Evolutionary conservation across 1,140 invertebrate species (phyloP), one percentile per base, ranked within the genome.

Genomic region (Drosophila paulistorum): DNA sequence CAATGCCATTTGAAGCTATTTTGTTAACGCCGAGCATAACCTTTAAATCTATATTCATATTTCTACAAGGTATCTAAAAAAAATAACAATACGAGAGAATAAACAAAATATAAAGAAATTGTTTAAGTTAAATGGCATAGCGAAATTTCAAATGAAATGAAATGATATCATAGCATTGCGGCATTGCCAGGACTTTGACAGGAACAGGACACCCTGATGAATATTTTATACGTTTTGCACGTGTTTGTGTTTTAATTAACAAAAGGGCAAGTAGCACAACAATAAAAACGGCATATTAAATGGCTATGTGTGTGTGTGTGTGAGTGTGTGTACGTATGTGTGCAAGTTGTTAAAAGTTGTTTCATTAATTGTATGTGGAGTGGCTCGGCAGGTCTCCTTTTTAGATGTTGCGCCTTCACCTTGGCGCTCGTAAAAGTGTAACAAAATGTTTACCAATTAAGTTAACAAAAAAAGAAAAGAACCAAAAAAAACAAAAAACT

Each of bases 231-330:
- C 68, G 77, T 58, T 71, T 66, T 75, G 84, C 84, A 90, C 85
- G 84, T 89, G 84, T 90, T 89, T 84, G 84, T 89, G 85, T 90
- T 89, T 89, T 89, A 89, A 89, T 89, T 89, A 89, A 90, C 80
- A 87, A 87, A 77, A 51, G 45, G 54, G 63, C 63, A 68, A 79
- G 77, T 77, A 66, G 77, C 68, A 74, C 57, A 86, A 80, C 83
- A 86, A 82, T 86, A 87, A 87, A 87, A 87, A 66, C 67, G 84
- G 71, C 68, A 82, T 82, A 87, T 82, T 82, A 82, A 87, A 86
- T 79, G 73, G 37, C 10, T 39, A 39, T 39, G 37, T 6, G 66
- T 39, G 14, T 39, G 30, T 54, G 20, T 23, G 30, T 65, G 20
- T 51, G 37, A 45, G 58, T 54, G 39, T 63, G 37, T 59, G 23